phyloP scores from a whole-genome alignment of 2,888 invertebrate genomes.

The Petrolisthes cinctipes region DNA sequence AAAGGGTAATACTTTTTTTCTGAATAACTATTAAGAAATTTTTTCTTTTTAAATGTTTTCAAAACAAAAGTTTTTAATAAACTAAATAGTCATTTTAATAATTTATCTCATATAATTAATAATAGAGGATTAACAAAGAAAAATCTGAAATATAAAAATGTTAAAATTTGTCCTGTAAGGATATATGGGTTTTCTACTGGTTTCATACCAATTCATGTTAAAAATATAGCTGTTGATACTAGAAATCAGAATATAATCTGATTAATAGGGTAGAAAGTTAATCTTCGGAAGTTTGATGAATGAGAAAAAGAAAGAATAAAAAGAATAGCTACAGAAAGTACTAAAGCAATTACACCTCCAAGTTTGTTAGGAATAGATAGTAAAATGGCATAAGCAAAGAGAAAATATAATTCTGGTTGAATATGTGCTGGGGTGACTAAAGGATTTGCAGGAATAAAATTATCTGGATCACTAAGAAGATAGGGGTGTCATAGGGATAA shows the following conservation, averaged over 20 bases:
- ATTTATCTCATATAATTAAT: background rate
- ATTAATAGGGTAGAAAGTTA: no score
- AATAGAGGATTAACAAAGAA: background rate
- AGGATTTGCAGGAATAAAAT: constrained; percentile 80
- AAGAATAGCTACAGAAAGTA: no score
- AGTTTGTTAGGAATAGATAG: no score
- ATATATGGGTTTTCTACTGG: no score
- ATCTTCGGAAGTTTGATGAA: no score
- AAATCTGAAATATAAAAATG: background rate
- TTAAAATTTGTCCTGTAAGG: no score
- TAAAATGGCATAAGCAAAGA: no score
- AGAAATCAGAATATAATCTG: no score
- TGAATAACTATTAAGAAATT: background rate
- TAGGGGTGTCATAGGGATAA: constrained; percentile 74
- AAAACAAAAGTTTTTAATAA: background rate
- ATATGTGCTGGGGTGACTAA: constrained; percentile 80
- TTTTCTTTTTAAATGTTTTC: background rate
- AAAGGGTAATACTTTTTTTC: background rate
- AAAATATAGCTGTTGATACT: no score
- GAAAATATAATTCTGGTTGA: constrained; percentile 72
- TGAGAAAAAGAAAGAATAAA: no score
- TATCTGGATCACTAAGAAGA: constrained; percentile 79
- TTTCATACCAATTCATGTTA: no score
- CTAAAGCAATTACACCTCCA: no score
- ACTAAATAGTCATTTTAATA: background rate